These are phyloP conservation scores for Coecobrya sp. DNA, from an alignment of 2,888 invertebrate species.

Conservation along the genomic window DNA sequence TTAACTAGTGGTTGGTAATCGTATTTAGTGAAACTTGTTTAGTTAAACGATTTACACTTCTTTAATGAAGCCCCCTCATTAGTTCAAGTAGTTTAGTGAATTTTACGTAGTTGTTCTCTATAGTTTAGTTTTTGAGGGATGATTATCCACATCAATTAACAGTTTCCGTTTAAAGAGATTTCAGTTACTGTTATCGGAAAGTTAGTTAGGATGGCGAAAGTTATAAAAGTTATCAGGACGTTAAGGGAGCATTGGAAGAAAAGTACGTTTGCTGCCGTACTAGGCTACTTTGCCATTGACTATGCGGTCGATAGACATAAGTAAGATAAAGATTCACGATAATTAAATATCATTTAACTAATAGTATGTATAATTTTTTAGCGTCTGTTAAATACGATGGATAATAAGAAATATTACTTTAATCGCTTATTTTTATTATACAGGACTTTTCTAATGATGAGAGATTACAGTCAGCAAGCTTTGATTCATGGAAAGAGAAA, in stretches of 20 bases:
- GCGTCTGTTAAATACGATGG: no score
- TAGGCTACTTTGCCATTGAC: slow-evolving; percentile 91
- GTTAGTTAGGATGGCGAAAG: slow-evolving; percentile 87
- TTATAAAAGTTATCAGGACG: slow-evolving; percentile 90
- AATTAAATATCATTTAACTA: no score
- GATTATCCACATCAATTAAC: no score
- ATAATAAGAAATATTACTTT: no score
- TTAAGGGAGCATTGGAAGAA: slow-evolving; percentile 97
- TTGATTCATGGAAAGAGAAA: slow-evolving; percentile 91
- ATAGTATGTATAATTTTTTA: no score
- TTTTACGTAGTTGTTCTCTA: no score
- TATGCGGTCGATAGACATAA: slow-evolving; percentile 92
- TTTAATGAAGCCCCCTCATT: no score
- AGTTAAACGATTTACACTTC: no score
- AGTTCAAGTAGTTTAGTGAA: no score
- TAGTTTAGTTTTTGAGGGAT: no score
- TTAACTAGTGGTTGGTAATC: no score
- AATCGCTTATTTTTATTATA: neutral
- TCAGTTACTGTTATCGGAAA: neutral
- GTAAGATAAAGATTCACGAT: slow-evolving; percentile 90
- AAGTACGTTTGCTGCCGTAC: slow-evolving; percentile 91
- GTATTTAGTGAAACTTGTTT: no score
- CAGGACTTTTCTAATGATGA: slow-evolving; percentile 94
- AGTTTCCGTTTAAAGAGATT: neutral
- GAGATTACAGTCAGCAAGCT: slow-evolving; percentile 93